phyloP scores from a whole-genome alignment of 2,797 vertebrate species.

The Sebastiscus albofasciatus region DNA sequence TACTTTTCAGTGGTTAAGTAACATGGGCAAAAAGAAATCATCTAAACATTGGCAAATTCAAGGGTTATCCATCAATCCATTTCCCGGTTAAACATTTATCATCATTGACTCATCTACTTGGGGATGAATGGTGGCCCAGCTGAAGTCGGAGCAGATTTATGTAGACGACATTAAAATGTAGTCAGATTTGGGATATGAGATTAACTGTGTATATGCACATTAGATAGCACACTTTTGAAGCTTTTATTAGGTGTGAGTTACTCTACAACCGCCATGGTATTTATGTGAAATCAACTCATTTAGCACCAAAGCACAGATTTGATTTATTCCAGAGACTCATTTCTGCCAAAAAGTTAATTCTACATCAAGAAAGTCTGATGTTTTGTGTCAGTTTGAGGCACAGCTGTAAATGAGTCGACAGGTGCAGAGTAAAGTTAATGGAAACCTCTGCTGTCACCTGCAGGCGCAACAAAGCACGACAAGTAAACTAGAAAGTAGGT shows the following conservation, averaged over 20 bases:
- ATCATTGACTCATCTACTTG: neutral
- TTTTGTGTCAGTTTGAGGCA: neutral
- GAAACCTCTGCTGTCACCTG: constrained; percentile 59
- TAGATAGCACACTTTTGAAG: neutral
- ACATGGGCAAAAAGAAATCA: neutral
- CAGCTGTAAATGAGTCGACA: neutral
- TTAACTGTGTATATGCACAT: neutral
- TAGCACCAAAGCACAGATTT: neutral
- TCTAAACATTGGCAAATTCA: neutral
- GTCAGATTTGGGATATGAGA: neutral
- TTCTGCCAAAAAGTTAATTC: neutral
- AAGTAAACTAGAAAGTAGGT: neutral
- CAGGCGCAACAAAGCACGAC: constrained; percentile 8
- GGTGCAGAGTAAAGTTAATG: neutral
- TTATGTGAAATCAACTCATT: neutral
- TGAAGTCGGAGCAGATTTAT: neutral
- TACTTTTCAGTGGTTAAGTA: neutral
- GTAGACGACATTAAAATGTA: neutral
- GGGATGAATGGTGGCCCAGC: neutral
- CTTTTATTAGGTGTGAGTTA: neutral
- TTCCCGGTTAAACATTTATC: neutral
- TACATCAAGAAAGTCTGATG: neutral
- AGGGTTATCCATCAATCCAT: neutral
- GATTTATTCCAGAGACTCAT: neutral
- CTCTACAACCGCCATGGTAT: neutral